Base-by-base conservation (phyloP, 2,113 vertebrate genomes). In the Corydoras maculifer region DNA sequence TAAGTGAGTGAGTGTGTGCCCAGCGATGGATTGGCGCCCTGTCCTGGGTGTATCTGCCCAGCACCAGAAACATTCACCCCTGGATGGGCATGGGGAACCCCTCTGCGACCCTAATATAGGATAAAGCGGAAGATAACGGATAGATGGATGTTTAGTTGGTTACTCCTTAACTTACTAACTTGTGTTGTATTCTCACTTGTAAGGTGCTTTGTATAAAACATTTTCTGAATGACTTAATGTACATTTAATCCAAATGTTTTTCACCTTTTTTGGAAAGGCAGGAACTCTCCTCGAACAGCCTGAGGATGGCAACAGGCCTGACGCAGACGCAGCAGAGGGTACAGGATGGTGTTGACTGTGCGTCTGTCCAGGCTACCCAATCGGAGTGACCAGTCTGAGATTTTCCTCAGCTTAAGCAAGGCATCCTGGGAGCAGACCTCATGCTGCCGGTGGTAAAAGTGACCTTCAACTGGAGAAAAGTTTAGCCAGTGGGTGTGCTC, bases 261-360 rank as follows among this genome's bases (percentile, higher is more conserved):
- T 43, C 73, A 98, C 97, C 97, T 98, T 85, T 98, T 99, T 75
- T 99, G 97, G n/a, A 99, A 86, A 1, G 96, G 97, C 74, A 99
- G 82, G 82, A 99, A 99, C 81, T 99, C 97, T 64, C 97, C 96
- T 13, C 97, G 89, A 72, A 99, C 97, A 4, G 96, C 97, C 88
- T 99, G 97, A 0, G 97, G 97, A 68, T 99, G 97, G 86, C 97
- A 99, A 87, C 97, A 99, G 80, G 97, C 97, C 88, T 99, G 97
- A 1, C 97, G 89, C 60, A 99, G 91, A 53, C 97, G 86, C 60
- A 99, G 86, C 82, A 99, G 83, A 1, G 97, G 97, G 72, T 91
- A 94, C 0, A 99, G 84, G 83, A 98, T 96, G 79, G 92, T 94
- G 82, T 88, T 89, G 71, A 99, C 94, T 0, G 95, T 98, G 69